phyloP scores from a whole-genome alignment of 2,113 vertebrate genomes.

The Colistium nudipinnis region DNA sequence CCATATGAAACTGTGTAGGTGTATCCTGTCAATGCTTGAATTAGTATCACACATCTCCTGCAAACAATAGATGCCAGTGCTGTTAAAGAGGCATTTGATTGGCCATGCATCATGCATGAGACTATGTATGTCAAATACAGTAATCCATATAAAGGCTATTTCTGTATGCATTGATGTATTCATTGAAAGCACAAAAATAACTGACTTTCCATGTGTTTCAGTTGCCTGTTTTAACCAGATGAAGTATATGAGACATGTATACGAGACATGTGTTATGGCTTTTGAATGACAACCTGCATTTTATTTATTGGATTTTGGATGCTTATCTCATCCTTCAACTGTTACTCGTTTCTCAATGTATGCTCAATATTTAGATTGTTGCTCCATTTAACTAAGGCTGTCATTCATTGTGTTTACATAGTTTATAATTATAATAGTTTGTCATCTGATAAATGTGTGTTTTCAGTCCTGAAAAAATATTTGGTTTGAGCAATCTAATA shows the following conservation, averaged over 20 bases:
- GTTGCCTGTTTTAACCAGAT: not conserved
- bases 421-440: constrained; percentile 5
- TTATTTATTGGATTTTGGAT: not conserved
- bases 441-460: not conserved
- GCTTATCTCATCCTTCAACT: constrained; percentile 22
- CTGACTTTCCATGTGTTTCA: constrained; percentile 16
- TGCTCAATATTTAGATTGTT: constrained; percentile 5
- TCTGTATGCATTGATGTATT: constrained; percentile 18
- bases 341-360: not conserved
- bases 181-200: constrained; percentile 33
- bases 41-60: constrained; percentile 1
- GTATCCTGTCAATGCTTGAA: constrained; percentile 14
- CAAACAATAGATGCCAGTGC: constrained; percentile 28
- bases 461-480: constrained; percentile 15
- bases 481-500: constrained; percentile 20
- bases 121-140: constrained; percentile 18
- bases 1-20: constrained; percentile 15
- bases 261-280: not conserved
- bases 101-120: constrained; percentile 52
- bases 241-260: not conserved
- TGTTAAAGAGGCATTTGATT: constrained; percentile 23
- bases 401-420: constrained; percentile 9
- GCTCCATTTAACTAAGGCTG: constrained; percentile 5
- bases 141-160: constrained; percentile 11
- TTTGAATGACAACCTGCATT: constrained; percentile 43